Percentiles rank a stretch among this genome's conserved stretches.
These are phyloP conservation scores for Acanthochromis polyacanthus DNA, from an alignment of 2,113 vertebrate species.

Conservation along the genomic window DNA sequence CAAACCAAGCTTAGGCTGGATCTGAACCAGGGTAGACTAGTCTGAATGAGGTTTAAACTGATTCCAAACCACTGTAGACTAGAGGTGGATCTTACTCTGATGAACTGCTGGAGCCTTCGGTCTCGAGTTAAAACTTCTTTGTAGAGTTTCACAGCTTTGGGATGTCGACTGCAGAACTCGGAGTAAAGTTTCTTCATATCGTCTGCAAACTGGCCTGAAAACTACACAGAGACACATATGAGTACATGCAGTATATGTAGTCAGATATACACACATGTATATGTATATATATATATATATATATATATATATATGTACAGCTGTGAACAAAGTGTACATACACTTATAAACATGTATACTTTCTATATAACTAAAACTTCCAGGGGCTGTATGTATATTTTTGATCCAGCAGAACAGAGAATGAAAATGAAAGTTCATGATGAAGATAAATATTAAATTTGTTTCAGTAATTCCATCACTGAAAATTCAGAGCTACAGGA, in stretches of 20 bases:
- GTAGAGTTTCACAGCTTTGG: slow-evolving; percentile 94
- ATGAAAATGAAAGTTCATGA: too few species aligned
- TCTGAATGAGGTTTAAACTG: neutral
- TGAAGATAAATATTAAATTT: neutral
- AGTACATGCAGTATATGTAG: neutral
- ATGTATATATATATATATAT: too few species aligned
- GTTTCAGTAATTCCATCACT: too few species aligned
- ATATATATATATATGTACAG: too few species aligned
- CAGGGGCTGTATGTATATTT: too few species aligned
- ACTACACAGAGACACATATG: slow-evolving; percentile 77
- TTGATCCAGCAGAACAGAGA: too few species aligned
- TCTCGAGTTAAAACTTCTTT: slow-evolving; percentile 92
- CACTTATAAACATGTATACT: too few species aligned
- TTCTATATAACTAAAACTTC: too few species aligned
- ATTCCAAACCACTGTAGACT: neutral
- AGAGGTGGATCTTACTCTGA: slow-evolving; percentile 87
- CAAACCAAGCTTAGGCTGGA: too few species aligned
- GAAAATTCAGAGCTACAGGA: too few species aligned
- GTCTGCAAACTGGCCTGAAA: slow-evolving; percentile 90
- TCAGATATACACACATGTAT: too few species aligned
- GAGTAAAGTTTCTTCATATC: slow-evolving; percentile 92
- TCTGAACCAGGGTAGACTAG: neutral
- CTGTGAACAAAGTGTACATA: too few species aligned
- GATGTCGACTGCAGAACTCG: slow-evolving; percentile 95
- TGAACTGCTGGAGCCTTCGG: slow-evolving; percentile 94